A percentile compares a stretch with the other conserved stretches of the same genome.
phyloP scores from a whole-genome alignment of 2,797 vertebrate genomes.

The Myripristis murdjan region DNA sequence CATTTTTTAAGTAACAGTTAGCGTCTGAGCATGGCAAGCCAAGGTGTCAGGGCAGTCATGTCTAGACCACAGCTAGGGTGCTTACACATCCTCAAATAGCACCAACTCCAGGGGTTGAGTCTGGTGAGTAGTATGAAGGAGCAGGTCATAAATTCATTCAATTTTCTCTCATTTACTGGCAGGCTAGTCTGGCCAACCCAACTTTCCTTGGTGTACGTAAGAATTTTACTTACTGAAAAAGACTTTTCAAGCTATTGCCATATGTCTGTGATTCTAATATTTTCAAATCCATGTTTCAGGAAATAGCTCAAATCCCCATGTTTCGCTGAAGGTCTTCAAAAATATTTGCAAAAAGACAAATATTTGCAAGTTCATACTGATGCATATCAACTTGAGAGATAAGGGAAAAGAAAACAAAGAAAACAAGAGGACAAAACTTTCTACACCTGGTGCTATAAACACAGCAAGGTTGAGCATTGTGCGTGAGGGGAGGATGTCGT shows the following conservation, averaged over 20 bases:
- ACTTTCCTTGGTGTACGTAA: constrained; percentile 36
- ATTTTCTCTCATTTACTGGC: constrained; percentile 60
- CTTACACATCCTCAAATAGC: constrained; percentile 48
- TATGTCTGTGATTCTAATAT: constrained; percentile 32
- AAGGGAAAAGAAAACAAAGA: constrained; percentile 42
- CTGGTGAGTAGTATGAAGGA: constrained; percentile 50
- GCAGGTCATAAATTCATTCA: constrained; percentile 64
- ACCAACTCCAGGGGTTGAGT: constrained; percentile 47
- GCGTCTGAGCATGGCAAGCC: constrained; percentile 40
- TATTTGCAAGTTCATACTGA: constrained; percentile 31
- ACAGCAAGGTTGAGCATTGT: constrained; percentile 33
- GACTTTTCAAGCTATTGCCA: constrained; percentile 41
- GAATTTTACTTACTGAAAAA: constrained; percentile 30
- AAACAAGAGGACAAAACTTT: constrained; percentile 31
- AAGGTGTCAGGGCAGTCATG: constrained; percentile 63
- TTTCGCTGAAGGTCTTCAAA: constrained; percentile 43
- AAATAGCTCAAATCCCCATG: constrained; percentile 49
- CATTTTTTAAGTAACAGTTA: constrained; percentile 53
- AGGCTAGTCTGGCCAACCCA: constrained; percentile 28
- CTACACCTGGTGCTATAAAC: constrained; percentile 56
- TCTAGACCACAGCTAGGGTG: constrained; percentile 73
- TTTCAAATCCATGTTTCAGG: constrained; percentile 52
- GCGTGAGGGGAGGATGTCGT: constrained; percentile 33
- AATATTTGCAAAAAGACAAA: constrained; percentile 30
- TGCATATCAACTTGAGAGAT: constrained; percentile 53